Percentiles rank a stretch among this genome's conserved stretches.
phyloP scores from a whole-genome alignment of 2,888 invertebrate genomes.

The Odontomyia ornata region DNA sequence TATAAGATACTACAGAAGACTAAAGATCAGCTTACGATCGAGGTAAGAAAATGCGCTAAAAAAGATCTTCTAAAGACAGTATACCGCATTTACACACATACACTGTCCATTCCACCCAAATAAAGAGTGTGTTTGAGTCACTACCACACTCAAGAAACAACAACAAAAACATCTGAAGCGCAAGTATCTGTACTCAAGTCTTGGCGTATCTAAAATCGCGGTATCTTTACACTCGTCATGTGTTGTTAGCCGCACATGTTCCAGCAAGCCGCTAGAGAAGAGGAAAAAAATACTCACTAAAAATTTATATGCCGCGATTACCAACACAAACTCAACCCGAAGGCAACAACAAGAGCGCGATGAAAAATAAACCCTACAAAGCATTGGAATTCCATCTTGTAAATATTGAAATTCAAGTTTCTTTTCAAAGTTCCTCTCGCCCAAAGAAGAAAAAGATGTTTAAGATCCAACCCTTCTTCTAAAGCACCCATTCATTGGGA shows the following conservation, averaged over 20 bases:
- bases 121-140: too few relatives aligned
- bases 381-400: conserved; percentile 32
- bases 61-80: conserved; percentile 35
- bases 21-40: conserved; percentile 41
- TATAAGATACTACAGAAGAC: conserved; percentile 50
- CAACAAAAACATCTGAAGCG: too few relatives aligned
- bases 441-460: not conserved
- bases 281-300: too few relatives aligned
- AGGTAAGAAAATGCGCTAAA: conserved; percentile 43
- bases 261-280: not conserved
- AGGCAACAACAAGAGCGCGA: not conserved
- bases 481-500: too few relatives aligned
- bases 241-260: not conserved
- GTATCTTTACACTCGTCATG: not conserved
- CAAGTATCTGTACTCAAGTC: not conserved
- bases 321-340: not conserved
- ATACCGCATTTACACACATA: not conserved
- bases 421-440: not conserved
- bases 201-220: conserved; percentile 21
- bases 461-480: not conserved
- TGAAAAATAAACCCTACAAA: not conserved
- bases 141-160: too few relatives aligned
- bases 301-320: not conserved
- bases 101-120: not conserved
- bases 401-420: conserved; percentile 38